These are phyloP conservation scores for Pseudonaja textilis DNA, from an alignment of 2,113 vertebrate species.

Conservation along the genomic window DNA sequence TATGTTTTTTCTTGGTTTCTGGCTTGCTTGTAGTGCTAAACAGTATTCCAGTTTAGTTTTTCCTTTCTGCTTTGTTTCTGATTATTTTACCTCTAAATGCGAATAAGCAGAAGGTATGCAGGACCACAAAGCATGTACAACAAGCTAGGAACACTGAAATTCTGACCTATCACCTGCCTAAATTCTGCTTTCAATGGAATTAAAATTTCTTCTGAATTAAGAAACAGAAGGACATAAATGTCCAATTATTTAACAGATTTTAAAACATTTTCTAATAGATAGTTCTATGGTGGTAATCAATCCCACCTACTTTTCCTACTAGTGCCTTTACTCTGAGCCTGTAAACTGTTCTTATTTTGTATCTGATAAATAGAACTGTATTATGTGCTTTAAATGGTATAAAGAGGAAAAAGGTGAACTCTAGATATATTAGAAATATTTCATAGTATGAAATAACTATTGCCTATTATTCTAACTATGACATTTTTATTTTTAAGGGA, in stretches of 20 bases:
- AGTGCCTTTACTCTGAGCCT: constrained; percentile 43
- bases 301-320: constrained; percentile 35
- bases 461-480: constrained; percentile 79
- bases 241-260: constrained; percentile 37
- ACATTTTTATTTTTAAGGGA: constrained; percentile 82
- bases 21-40: not conserved
- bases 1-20: not conserved
- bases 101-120: not conserved
- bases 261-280: constrained; percentile 38
- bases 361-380: constrained; percentile 66
- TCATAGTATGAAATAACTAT: constrained; percentile 78
- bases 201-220: not conserved
- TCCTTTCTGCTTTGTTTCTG: not conserved
- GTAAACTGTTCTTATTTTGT: constrained; percentile 67
- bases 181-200: not conserved
- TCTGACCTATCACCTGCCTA: not conserved
- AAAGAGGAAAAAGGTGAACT: constrained; percentile 74
- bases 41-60: not conserved
- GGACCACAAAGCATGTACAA: not conserved
- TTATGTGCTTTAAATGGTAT: constrained; percentile 67
- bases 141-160: not conserved
- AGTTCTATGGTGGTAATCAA: constrained; percentile 46
- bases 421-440: constrained; percentile 77
- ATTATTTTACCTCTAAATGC: not conserved
- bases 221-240: not conserved